Evolutionary conservation across 2,113 vertebrate genomes (phyloP), one percentile per base, ranked within the genome.

Genomic region (Ailurus styani): DNA sequence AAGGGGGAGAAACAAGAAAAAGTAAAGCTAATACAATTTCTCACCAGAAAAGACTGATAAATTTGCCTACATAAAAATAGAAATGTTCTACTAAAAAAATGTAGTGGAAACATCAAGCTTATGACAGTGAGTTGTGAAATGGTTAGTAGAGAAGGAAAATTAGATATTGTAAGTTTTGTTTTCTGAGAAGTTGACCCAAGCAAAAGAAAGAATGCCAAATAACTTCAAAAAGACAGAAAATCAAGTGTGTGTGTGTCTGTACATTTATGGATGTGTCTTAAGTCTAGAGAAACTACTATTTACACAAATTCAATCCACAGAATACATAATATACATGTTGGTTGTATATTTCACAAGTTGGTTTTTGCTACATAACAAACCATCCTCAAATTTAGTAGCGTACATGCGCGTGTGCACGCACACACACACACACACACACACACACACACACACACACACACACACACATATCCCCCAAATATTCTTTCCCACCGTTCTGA

Each of bases 341-440:
- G 34, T 64, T 73, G 0, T 42, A 9, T 54, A 82, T 45, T 73
- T 23, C 29, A 45, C 18, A 68, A 27, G 10, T 42, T 57, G 29
- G 12, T 37, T 57, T 68, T 87, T 50, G 27, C 11, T 73, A 15
- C 9, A 25, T 66, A 47, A 25, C 0, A 73, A 81, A 54, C 18
- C 42, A 62, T 12, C 42, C 64, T 27, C 10, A 82, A 62, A 42
- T 89, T 17, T 72, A 42, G 72, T 45, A 73, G 3, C 14, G n/a
- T 31, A 14, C 2, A 3, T 6, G n/a, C 6, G 29, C 15, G n/a
- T n/a, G n/a, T n/a, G 3, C 8, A 31, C 20, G 13, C 5, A 37
- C 7, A 5, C 9, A 18, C 20, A 6, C 6, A 18, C 54, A 7
- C 54, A 31, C 60, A 4, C 8, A 31, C 20, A 20, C 5, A 37